Percentiles rank a stretch among this genome's conserved stretches.
Conservation (phyloP, 2,113 vertebrate species). For the Gymnobelideus leadbeateri region DNA sequence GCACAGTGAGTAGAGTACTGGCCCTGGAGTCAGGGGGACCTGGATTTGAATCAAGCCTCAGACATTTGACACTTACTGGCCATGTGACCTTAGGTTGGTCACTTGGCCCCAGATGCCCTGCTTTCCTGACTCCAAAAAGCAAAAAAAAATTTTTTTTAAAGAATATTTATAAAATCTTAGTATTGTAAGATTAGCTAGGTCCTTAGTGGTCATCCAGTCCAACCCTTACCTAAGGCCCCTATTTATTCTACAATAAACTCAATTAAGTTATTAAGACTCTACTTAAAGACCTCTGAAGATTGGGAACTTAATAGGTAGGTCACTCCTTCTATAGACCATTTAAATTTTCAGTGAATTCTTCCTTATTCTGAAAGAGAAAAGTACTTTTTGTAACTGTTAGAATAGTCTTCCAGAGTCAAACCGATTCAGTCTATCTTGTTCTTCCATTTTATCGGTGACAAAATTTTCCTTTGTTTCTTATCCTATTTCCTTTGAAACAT, state of each 20-base stretch:
- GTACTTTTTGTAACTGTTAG: background rate
- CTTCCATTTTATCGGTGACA: slow-evolving; percentile 80
- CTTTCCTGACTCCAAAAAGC: too few species aligned
- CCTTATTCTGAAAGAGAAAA: background rate
- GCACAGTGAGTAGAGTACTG: too few species aligned
- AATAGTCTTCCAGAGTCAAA: slow-evolving; percentile 56
- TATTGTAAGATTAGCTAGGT: background rate
- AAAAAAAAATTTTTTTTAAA: background rate
- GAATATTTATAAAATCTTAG: background rate
- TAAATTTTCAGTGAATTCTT: background rate
- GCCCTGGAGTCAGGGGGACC: too few species aligned
- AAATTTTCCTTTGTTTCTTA: slow-evolving; percentile 82
- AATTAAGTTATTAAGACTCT: background rate
- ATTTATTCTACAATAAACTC: background rate
- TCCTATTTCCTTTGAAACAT: slow-evolving; percentile 55
- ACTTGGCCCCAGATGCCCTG: too few species aligned
- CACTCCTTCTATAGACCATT: background rate
- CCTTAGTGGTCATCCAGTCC: background rate
- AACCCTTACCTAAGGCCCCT: background rate
- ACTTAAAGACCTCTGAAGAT: background rate
- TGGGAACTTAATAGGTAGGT: background rate
- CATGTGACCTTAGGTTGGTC: too few species aligned
- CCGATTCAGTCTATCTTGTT: slow-evolving; percentile 76
- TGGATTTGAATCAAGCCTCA: too few species aligned
- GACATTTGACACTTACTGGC: too few species aligned